A percentile compares a stretch with the other conserved stretches of the same genome.
Conservation (phyloP, 2,888 invertebrate genomes). For the Spilarctia lutea region DNA sequence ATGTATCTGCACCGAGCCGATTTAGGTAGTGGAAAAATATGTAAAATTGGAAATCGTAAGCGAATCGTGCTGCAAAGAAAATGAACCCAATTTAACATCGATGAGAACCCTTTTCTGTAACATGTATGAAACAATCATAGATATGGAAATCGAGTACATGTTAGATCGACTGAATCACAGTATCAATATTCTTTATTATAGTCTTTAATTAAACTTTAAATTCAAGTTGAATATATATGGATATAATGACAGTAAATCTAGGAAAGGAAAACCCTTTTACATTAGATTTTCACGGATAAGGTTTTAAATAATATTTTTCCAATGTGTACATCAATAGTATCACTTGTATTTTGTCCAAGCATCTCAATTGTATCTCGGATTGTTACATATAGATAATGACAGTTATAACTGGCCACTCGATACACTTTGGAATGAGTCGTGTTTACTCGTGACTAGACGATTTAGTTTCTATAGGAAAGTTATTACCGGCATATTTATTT, state of each 20-base stretch:
- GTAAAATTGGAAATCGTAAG: not conserved
- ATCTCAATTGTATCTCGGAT: slow-evolving; percentile 52
- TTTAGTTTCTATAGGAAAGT: slow-evolving; percentile 83
- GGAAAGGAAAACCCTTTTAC: no score
- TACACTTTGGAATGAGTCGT: slow-evolving; percentile 57
- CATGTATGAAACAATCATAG: not conserved
- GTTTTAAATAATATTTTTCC: not conserved
- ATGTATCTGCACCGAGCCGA: not conserved
- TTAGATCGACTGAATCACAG: not conserved
- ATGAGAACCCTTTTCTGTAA: not conserved
- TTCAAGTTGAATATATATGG: not conserved
- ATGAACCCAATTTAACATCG: not conserved
- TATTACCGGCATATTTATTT: slow-evolving; percentile 82
- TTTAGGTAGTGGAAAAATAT: not conserved
- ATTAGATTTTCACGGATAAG: no score
- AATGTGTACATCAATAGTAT: no score
- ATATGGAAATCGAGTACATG: not conserved
- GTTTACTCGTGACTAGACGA: slow-evolving; percentile 81
- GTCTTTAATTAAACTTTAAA: not conserved
- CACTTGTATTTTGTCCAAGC: slow-evolving; percentile 45
- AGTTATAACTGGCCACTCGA: slow-evolving; percentile 51
- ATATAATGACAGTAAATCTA: not conserved
- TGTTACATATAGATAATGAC: slow-evolving; percentile 62
- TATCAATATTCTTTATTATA: not conserved
- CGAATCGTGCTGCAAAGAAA: not conserved